Percentiles rank a stretch among this genome's conserved stretches.
Evolutionary conservation across 92 coral and sea anemone genomes (phyloP).

Genomic region (Bergia puertoricense): DNA sequence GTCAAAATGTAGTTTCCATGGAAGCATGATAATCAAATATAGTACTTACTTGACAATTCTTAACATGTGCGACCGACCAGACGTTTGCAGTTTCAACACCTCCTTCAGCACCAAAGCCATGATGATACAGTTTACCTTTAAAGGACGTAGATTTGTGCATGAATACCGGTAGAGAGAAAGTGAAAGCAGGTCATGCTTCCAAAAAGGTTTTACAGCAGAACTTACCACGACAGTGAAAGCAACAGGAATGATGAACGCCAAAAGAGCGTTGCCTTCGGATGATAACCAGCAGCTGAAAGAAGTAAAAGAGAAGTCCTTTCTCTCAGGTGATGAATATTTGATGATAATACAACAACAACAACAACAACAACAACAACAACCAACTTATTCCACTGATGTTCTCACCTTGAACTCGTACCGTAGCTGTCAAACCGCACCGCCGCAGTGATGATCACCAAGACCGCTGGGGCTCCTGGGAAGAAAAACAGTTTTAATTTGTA

Average conservation of each 20-base stretch:
- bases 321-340: background rate
- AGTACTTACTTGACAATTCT: conserved; percentile 57
- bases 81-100: conserved; percentile 68
- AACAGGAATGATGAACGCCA: conserved; percentile 82
- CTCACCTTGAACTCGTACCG: conserved; percentile 71
- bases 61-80: conserved; percentile 63
- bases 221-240: conserved; percentile 75
- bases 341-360: background rate
- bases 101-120: conserved; percentile 79
- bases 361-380: too few relatives aligned
- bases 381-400: too few relatives aligned
- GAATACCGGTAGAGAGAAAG: background rate
- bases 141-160: background rate
- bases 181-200: background rate
- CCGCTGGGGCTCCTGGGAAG: conserved; percentile 66
- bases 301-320: background rate
- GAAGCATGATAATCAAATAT: too few relatives aligned
- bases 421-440: conserved; percentile 71
- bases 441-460: conserved; percentile 66
- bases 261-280: conserved; percentile 61
- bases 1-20: too few relatives aligned
- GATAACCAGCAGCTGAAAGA: conserved; percentile 88
- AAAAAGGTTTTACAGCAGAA: background rate
- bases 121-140: conserved; percentile 73
- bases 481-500: background rate